Base-by-base conservation (phyloP, 2,888 invertebrate genomes). In the Tethea ocularis region DNA sequence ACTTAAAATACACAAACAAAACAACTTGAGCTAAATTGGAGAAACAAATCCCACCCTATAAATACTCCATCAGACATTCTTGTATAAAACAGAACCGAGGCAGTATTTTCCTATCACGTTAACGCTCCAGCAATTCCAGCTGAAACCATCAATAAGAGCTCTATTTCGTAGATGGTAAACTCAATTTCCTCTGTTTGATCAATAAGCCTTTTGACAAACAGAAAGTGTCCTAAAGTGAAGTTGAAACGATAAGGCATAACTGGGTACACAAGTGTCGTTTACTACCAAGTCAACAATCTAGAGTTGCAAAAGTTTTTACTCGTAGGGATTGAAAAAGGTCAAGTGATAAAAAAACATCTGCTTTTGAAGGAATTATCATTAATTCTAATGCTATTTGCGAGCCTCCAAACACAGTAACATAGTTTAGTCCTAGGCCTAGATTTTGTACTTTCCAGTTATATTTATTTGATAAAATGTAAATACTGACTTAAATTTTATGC, bases 181-280 rank as follows among this genome's bases (percentile, higher is more conserved):
- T 54, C 53, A 54, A 54, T 54, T 54, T 36, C 53, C 17, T 22
- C 20, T 54, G 22, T 7, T n/a, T n/a, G 53, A 33, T 29, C 53
- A 54, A 33, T 54, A 61, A 71, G 67, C 63, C 68, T 62, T 57
- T 61, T 67, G 61, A 62, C 66, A 70, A 77, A 75, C 73, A 72
- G 65, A 70, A 72, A 66, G 62, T 69, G 64, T 62, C 63, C 66
- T 56, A 70, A 61, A 61, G 63, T 62, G 61, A 75, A 78, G 67
- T 78, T 78, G 66, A 67, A 69, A 68, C 71, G 72, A 75, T 78
- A 76, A 76, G 68, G 66, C 64, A 72, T 63, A 68, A 69, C 66
- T 66, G 59, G 52, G 67, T 56, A 64, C 68, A 59, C 66, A 68
- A 75, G 68, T 72, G 74, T 59, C 66, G 63, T 67, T 66, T 71